phyloP scores from a whole-genome alignment of 1,140 invertebrate genomes.

The Ridgeia piscesae region DNA sequence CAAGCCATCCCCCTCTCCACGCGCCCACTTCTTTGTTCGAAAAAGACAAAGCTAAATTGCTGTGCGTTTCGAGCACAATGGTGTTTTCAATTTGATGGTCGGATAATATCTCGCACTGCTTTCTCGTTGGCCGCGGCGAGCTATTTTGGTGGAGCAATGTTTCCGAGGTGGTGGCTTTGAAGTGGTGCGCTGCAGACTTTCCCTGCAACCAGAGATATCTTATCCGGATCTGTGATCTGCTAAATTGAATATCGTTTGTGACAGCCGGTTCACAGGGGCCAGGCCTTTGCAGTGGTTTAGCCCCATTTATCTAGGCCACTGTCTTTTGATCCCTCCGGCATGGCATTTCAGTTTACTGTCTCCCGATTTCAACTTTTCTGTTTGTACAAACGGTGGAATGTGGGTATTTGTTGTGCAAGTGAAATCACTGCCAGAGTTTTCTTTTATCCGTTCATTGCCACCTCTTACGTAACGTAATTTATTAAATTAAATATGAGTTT shows the following conservation, averaged over 20 bases:
- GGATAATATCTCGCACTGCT: neutral
- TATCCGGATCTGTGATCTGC: neutral
- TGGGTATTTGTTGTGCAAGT: neutral
- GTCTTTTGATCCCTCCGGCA: neutral
- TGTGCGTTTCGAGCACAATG: neutral
- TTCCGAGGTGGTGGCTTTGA: neutral
- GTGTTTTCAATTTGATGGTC: neutral
- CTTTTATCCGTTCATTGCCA: neutral
- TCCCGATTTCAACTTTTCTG: neutral
- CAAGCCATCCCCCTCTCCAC: neutral
- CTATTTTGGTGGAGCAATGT: neutral
- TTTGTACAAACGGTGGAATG: neutral
- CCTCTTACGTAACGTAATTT: neutral
- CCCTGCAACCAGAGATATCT: neutral
- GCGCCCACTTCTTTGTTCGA: neutral
- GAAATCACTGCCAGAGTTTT: neutral
- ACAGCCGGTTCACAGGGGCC: neutral
- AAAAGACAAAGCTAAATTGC: neutral
- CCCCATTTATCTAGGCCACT: neutral
- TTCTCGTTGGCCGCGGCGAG: neutral
- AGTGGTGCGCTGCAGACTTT: neutral
- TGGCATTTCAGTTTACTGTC: neutral
- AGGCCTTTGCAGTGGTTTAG: neutral
- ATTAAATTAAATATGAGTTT: too few relatives aligned
- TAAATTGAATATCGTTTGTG: neutral